Evolutionary conservation across 1,140 invertebrate species (phyloP), one percentile per base, ranked within the genome.

Genomic region (Rhagoletis zephyria): DNA sequence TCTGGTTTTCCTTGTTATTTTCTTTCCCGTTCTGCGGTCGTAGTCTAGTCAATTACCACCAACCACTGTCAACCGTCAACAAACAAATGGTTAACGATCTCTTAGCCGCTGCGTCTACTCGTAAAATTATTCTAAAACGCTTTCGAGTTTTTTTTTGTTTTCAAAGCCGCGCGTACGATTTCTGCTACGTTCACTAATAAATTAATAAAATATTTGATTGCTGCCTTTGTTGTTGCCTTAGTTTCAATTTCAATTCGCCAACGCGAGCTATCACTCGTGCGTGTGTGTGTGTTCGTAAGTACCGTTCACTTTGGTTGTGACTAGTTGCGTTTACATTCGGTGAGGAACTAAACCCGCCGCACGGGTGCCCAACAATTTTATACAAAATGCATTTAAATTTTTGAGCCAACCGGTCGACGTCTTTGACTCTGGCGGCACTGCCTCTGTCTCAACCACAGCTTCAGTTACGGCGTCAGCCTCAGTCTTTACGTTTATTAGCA

Each of bases 271-370:
- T 5, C 74, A 16, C 48, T 5, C n/a, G 9, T 56, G 12, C 45
- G 48, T 30, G 45, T 40, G 48, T 56, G 48, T 81, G 12, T 81
- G 56, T 14, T 42, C n/a, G 74, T 81, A 59, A 56, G 74, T 81
- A 81, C 48, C 74, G 48, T 59, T 81, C 74, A 81, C 48, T 81
- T 81, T 81, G 74, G 74, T 81, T 81, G 74, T 81, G 74, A 81
- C 74, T 81, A 81, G 74, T 56, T 81, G 74, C 45, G 74, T 81
- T 81, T 81, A 81, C 48, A 48, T 81, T 81, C 14, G 74, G 16
- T 59, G 74, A 81, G 74, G 74, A 81, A 81, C 74, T 81, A 81
- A 81, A 81, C 48, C 74, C 16, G n/a, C 9, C 9, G 19, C n/a
- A 81, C 74, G 74, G 74, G 74, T 81, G 74, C 48, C 5, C 74